phyloP scores from a whole-genome alignment of 2,113 vertebrate genomes.

The Passer montanus region DNA sequence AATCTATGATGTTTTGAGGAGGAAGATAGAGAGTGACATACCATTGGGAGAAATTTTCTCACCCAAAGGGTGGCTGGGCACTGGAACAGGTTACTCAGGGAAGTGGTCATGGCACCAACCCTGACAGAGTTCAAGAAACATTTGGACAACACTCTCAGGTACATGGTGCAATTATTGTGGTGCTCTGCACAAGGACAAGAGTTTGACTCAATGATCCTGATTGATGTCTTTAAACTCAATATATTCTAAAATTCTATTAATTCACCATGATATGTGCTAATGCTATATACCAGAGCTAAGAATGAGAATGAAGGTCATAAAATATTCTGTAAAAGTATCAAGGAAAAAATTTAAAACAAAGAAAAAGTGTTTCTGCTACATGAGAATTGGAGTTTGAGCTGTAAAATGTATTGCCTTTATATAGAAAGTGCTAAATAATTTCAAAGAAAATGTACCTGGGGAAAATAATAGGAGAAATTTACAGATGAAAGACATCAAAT shows the following conservation, averaged over 20 bases:
- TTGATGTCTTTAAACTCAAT: not conserved
- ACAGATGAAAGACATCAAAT: not conserved
- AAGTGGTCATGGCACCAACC: fast-evolving
- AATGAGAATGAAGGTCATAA: not conserved
- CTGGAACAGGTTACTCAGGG: not conserved
- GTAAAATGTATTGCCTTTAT: not conserved
- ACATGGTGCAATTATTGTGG: not conserved
- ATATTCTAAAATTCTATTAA: not conserved
- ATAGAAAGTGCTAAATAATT: not conserved
- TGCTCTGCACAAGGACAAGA: not conserved
- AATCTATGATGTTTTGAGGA: not conserved
- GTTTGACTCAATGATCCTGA: not conserved
- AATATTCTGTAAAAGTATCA: not conserved
- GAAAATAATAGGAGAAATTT: not conserved
- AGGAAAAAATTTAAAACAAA: not conserved
- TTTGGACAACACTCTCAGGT: not conserved
- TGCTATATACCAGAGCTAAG: not conserved
- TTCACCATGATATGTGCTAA: not conserved
- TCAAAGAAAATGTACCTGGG: not conserved
- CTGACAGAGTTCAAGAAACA: not conserved
- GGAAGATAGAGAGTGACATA: not conserved
- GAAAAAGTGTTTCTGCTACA: not conserved
- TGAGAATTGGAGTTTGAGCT: not conserved
- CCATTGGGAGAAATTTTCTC: not conserved
- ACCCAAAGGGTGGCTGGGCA: not conserved